These are phyloP conservation scores for Dicyrtoma fusca DNA, from an alignment of 2,888 invertebrate species.

Conservation along the genomic window DNA sequence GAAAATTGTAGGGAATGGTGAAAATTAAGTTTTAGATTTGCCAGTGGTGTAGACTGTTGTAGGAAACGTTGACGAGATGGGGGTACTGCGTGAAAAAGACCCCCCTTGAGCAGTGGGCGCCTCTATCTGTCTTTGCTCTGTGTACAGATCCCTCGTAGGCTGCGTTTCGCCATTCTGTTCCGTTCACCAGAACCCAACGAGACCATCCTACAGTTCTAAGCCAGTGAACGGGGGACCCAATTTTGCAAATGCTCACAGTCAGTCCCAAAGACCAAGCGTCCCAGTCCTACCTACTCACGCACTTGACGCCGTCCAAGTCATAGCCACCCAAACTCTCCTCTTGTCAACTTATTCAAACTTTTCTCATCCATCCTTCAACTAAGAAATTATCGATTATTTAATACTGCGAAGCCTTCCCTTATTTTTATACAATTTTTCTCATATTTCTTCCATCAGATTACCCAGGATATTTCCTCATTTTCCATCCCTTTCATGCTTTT, in stretches of 20 bases:
- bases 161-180: background rate
- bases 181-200: no score
- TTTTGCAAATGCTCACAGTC: conserved; percentile 18
- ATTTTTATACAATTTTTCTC: background rate
- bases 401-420: background rate
- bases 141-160: background rate
- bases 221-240: conserved; percentile 20
- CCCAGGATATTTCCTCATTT: no score
- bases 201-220: no score
- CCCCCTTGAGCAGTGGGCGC: conserved; percentile 30
- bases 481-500: background rate
- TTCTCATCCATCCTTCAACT: conserved; percentile 2
- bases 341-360: conserved; percentile 21
- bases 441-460: no score
- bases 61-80: conserved; percentile 3
- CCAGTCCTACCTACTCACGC: conserved; percentile 46
- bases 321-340: conserved; percentile 38
- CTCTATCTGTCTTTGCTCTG: conserved; percentile 9
- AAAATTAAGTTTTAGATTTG: no score
- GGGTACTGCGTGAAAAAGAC: conserved; percentile 27
- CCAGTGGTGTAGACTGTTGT: background rate
- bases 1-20: no score
- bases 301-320: conserved; percentile 53
- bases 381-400: background rate
- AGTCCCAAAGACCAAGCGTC: conserved; percentile 19